Evolutionary conservation across 2,797 vertebrate species (phyloP).

Genomic region (Valencia hispanica): DNA sequence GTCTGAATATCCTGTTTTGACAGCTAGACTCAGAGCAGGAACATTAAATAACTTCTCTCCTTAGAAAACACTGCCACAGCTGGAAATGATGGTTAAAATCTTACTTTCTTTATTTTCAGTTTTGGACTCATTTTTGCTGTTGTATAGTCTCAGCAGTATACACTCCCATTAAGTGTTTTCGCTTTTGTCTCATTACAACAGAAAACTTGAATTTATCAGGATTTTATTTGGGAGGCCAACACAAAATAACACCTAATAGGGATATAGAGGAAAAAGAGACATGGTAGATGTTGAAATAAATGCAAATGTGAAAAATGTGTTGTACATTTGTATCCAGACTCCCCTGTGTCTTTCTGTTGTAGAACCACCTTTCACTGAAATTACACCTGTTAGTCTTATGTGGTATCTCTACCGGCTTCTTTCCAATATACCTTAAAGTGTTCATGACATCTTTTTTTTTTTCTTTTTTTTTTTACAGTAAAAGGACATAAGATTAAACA

Average conservation of each 20-base stretch:
- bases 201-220: neutral
- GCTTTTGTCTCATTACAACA: neutral
- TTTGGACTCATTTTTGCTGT: neutral
- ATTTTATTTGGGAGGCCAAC: neutral
- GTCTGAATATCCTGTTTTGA: constrained; percentile 67
- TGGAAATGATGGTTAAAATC: neutral
- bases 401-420: neutral
- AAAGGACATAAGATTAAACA: too few species aligned
- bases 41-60: constrained; percentile 41
- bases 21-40: constrained; percentile 36
- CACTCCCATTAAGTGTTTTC: neutral
- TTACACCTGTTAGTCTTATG: neutral
- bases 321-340: neutral
- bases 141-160: neutral
- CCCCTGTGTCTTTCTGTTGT: neutral
- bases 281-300: neutral
- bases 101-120: neutral
- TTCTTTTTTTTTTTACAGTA: too few species aligned
- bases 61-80: neutral
- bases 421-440: too few species aligned
- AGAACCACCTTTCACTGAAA: neutral
- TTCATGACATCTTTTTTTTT: too few species aligned
- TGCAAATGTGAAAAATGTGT: neutral
- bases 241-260: neutral
- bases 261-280: neutral